A percentile compares a stretch with the other conserved stretches of the same genome.
These are phyloP conservation scores for Pachycephus smyrnensis DNA, from an alignment of 2,888 invertebrate genomes.

Conservation along the genomic window DNA sequence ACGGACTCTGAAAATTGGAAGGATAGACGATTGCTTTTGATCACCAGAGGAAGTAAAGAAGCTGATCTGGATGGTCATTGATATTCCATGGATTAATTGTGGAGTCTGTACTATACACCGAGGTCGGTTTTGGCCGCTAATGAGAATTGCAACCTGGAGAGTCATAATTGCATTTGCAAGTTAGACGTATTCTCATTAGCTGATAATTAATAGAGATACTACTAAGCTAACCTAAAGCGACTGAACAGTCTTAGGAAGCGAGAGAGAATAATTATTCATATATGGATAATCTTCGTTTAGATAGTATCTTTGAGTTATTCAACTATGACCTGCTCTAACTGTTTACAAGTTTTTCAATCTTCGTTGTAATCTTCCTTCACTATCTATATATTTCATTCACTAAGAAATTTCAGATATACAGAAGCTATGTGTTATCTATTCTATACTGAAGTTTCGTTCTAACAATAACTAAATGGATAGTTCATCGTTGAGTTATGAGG, in stretches of 20 bases:
- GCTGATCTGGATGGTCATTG: background rate
- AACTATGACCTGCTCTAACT: background rate
- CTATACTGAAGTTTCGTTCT: background rate
- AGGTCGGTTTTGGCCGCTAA: background rate
- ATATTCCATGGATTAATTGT: background rate
- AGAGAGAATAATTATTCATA: background rate
- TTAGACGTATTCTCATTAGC: background rate
- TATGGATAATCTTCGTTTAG: background rate
- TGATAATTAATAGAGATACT: background rate
- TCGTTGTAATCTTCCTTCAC: background rate
- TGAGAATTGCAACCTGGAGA: background rate
- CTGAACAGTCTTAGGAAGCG: background rate
- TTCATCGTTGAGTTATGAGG: background rate
- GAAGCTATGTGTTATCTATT: background rate
- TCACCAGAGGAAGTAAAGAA: background rate
- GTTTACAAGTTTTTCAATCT: background rate
- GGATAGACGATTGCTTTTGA: background rate
- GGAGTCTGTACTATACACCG: background rate
- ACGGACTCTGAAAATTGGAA: slow-evolving; percentile 41
- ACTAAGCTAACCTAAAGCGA: background rate
- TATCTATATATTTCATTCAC: background rate
- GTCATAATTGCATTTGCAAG: background rate
- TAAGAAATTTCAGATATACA: background rate
- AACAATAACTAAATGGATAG: background rate
- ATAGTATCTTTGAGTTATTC: too few relatives aligned